These are phyloP conservation scores for Labeo catla DNA, from an alignment of 2,113 vertebrate genomes.

Conservation along the genomic window DNA sequence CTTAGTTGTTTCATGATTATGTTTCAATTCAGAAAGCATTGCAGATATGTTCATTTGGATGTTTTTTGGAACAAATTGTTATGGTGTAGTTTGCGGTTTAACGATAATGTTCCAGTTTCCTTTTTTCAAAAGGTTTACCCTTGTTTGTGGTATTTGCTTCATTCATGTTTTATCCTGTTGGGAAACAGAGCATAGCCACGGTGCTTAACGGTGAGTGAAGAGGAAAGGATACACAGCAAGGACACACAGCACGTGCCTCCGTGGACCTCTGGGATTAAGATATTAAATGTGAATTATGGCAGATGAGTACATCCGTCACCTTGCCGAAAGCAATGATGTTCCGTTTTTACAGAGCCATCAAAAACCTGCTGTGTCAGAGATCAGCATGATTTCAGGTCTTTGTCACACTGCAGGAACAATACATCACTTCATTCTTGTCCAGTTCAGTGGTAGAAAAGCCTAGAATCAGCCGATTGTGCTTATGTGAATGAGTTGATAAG, in stretches of 20 bases:
- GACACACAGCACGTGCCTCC: slow-evolving; percentile 69
- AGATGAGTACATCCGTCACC: slow-evolving; percentile 85
- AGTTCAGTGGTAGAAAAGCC: neutral
- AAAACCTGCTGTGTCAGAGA: slow-evolving; percentile 86
- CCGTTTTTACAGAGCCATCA: slow-evolving; percentile 80
- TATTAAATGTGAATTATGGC: slow-evolving; percentile 89
- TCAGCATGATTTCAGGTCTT: slow-evolving; percentile 77
- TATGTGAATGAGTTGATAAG: slow-evolving; percentile 6
- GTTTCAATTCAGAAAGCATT: neutral
- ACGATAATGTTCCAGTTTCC: neutral
- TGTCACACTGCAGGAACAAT: slow-evolving; percentile 58
- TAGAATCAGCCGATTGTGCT: neutral
- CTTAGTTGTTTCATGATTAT: neutral
- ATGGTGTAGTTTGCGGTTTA: neutral
- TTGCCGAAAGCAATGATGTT: slow-evolving; percentile 89
- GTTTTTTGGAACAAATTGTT: neutral
- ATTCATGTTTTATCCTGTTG: slow-evolving; percentile 17
- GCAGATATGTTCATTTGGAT: neutral
- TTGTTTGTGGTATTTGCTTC: slow-evolving; percentile 28
- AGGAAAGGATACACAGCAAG: slow-evolving; percentile 75
- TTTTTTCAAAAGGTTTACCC: neutral
- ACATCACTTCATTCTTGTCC: slow-evolving; percentile 25
- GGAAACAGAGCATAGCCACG: slow-evolving; percentile 17
- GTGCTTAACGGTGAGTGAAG: slow-evolving; percentile 64
- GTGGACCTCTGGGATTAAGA: slow-evolving; percentile 76